These are phyloP conservation scores for Molanna angustata DNA, from an alignment of 2,888 invertebrate species.

Conservation along the genomic window DNA sequence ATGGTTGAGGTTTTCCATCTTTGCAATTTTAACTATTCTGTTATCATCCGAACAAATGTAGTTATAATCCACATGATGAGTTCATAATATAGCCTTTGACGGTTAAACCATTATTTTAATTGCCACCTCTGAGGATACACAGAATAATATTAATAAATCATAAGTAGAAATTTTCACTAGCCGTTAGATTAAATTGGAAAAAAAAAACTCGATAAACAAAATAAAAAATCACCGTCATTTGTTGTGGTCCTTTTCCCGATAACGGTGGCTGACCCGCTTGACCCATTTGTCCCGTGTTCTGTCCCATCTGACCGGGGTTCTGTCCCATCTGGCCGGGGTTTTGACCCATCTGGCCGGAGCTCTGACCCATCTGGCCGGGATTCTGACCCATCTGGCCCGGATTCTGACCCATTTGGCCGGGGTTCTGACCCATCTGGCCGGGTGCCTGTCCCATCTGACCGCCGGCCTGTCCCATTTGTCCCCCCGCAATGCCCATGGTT, in stretches of 20 bases:
- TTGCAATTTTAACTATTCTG: too few relatives aligned
- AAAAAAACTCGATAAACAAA: too few relatives aligned
- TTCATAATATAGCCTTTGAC: too few relatives aligned
- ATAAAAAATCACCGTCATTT: constrained; percentile 34
- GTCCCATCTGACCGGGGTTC: constrained; percentile 40
- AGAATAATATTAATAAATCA: neutral
- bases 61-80: too few relatives aligned
- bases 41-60: too few relatives aligned
- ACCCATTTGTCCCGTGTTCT: constrained; percentile 23
- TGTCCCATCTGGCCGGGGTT: constrained; percentile 36
- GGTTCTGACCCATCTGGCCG: constrained; percentile 38
- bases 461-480: constrained; percentile 26
- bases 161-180: too few relatives aligned
- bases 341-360: constrained; percentile 25
- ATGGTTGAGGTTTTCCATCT: too few relatives aligned
- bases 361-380: constrained; percentile 39
- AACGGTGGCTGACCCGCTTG: constrained; percentile 35
- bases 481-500: constrained; percentile 30
- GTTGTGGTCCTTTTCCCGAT: constrained; percentile 27
- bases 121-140: too few relatives aligned
- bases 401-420: constrained; percentile 25
- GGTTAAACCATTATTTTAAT: too few relatives aligned
- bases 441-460: constrained; percentile 40
- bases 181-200: too few relatives aligned
- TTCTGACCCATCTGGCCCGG: constrained; percentile 34